Evolutionary conservation across 2,113 vertebrate genomes (phyloP).

Genomic region (Pterophyllum scalare): DNA sequence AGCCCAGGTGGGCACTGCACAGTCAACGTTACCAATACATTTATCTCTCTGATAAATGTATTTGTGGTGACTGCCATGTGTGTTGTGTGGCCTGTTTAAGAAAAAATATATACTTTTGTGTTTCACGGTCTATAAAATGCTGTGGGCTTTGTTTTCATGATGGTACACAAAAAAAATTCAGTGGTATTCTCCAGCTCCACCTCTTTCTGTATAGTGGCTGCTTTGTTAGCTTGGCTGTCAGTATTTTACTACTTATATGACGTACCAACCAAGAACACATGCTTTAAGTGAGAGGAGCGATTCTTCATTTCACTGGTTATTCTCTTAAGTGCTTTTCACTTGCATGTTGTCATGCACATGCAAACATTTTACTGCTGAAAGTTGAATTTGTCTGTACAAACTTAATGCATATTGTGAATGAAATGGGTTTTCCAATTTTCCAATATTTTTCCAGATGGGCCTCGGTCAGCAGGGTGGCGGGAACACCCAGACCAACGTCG

Average conservation of each 20-base stretch:
- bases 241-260: not conserved
- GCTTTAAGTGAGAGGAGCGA: not conserved
- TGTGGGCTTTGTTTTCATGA: not conserved
- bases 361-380: not conserved
- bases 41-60: slow-evolving; percentile 44
- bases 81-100: not conserved
- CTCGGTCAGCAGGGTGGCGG: slow-evolving; percentile 92
- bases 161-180: not conserved
- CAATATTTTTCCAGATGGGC: slow-evolving; percentile 78
- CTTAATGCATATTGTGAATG: not conserved
- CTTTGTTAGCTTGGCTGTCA: not conserved
- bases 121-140: not conserved
- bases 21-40: slow-evolving; percentile 13
- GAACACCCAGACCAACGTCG: slow-evolving; percentile 93
- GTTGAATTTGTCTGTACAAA: not conserved
- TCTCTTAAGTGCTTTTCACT: not conserved
- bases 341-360: not conserved
- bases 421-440: not conserved
- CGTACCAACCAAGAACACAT: not conserved
- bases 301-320: not conserved
- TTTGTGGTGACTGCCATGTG: slow-evolving; percentile 4
- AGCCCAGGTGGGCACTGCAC: slow-evolving; percentile 88
- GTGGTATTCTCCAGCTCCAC: not conserved
- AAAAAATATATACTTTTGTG: not conserved
- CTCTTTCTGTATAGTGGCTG: not conserved